phyloP scores from a whole-genome alignment of 2,888 invertebrate species.

The Drosophila barbarae region DNA sequence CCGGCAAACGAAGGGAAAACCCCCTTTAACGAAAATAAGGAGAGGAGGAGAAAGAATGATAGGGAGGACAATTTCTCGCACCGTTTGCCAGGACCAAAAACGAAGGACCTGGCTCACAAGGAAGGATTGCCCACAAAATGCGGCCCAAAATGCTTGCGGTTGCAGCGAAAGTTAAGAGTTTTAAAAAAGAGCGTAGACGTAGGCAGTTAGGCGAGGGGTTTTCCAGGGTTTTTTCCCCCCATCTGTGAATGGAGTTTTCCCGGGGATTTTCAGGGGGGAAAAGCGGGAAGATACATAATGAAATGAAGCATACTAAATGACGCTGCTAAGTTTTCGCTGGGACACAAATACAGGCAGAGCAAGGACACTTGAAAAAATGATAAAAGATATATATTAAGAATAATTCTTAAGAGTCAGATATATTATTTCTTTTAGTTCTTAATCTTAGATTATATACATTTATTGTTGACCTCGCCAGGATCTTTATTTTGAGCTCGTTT shows the following conservation, averaged over 20 bases:
- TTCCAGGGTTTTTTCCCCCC: background rate
- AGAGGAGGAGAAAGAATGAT: slow-evolving; percentile 6
- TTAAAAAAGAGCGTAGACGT: slow-evolving; percentile 51
- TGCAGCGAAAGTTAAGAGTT: slow-evolving; percentile 72
- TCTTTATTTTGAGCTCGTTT: background rate
- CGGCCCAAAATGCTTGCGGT: slow-evolving; percentile 69
- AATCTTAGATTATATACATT: no score
- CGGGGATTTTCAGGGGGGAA: background rate
- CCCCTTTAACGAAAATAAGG: slow-evolving; percentile 10
- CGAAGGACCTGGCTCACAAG: slow-evolving; percentile 20
- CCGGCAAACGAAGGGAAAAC: slow-evolving; percentile 16
- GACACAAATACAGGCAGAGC: slow-evolving; percentile 31
- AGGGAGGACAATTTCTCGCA: slow-evolving; percentile 72
- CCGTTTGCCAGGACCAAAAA: slow-evolving; percentile 57
- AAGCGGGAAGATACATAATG: slow-evolving; percentile 55
- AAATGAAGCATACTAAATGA: slow-evolving; percentile 73
- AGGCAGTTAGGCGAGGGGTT: slow-evolving; percentile 37
- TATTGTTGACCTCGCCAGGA: background rate
- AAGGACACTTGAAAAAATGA: slow-evolving; percentile 7
- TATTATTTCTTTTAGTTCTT: rapidly evolving
- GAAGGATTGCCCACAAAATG: slow-evolving; percentile 75
- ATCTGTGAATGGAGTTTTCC: slow-evolving; percentile 6
- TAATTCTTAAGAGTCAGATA: no score
- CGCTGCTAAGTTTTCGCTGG: slow-evolving; percentile 68
- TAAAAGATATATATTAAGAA: no score